Evolutionary conservation across 2,797 vertebrate species (phyloP).

Genomic region (Brotula barbata): DNA sequence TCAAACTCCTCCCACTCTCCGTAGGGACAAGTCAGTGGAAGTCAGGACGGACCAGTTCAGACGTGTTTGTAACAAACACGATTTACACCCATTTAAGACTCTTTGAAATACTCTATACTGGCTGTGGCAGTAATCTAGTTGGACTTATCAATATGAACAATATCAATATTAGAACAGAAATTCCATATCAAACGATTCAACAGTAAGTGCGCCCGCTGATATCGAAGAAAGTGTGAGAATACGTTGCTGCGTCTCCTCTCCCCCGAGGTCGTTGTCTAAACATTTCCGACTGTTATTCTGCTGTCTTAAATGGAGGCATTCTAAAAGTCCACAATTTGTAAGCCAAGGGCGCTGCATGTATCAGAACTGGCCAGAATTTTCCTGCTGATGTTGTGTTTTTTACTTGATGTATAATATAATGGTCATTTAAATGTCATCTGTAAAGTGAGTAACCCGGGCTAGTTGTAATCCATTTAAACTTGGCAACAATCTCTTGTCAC

Average conservation of each 20-base stretch:
- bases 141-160: not conserved
- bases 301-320: conserved; percentile 31
- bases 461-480: conserved; percentile 53
- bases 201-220: too few species aligned
- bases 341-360: conserved; percentile 50
- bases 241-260: too few species aligned
- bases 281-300: conserved; percentile 68
- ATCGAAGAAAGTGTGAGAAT: too few species aligned
- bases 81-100: too few species aligned
- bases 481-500: conserved; percentile 40
- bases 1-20: not conserved
- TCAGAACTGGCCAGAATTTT: conserved; percentile 60
- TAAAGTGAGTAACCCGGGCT: conserved; percentile 56
- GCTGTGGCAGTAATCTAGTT: too few species aligned
- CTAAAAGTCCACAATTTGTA: conserved; percentile 42
- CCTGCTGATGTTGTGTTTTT: conserved; percentile 62
- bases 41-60: not conserved
- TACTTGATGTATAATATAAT: conserved; percentile 61
- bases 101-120: not conserved
- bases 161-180: not conserved
- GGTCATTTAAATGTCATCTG: conserved; percentile 58
- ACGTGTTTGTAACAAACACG: not conserved
- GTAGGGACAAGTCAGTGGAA: not conserved
- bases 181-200: not conserved
- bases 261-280: conserved; percentile 8